A percentile compares a stretch with the other conserved stretches of the same genome.
phyloP scores from a whole-genome alignment of 2,113 vertebrate species.

The Psittacula cyanocephala region DNA sequence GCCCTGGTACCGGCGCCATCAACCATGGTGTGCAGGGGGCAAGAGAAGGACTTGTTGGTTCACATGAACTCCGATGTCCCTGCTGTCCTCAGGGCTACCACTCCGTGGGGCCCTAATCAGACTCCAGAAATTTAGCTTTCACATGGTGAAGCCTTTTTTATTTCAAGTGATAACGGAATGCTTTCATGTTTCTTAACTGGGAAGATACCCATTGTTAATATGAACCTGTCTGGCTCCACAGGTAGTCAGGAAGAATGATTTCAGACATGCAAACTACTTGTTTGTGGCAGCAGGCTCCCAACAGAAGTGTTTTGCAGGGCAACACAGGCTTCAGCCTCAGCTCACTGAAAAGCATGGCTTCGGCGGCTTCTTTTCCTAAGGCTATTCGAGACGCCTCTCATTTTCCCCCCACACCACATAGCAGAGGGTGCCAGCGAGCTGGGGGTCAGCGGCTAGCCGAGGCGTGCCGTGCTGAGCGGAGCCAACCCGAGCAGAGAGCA shows the following conservation, averaged over 20 bases:
- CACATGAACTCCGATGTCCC: neutral
- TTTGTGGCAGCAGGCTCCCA: neutral
- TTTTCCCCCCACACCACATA: rapidly evolving
- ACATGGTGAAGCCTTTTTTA: neutral
- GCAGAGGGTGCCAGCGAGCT: neutral
- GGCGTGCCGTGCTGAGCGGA: neutral
- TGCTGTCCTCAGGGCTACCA: neutral
- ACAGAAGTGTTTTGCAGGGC: too few relatives aligned
- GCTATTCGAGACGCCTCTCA: neutral
- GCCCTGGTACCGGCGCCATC: neutral
- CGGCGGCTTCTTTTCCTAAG: neutral
- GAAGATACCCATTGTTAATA: neutral
- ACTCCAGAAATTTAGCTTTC: neutral
- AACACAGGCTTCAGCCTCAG: rapidly evolving
- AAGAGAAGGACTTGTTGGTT: neutral
- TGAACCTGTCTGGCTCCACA: neutral
- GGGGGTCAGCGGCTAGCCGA: neutral
- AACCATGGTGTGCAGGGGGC: rapidly evolving
- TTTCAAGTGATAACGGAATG: neutral
- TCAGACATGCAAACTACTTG: neutral
- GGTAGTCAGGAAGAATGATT: neutral
- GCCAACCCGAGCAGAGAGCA: too few relatives aligned
- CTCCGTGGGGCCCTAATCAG: neutral
- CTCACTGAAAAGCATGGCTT: rapidly evolving
- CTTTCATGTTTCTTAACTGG: neutral